Evolutionary conservation across 2,797 vertebrate genomes (phyloP).

Genomic region (Cottoperca gobio): DNA sequence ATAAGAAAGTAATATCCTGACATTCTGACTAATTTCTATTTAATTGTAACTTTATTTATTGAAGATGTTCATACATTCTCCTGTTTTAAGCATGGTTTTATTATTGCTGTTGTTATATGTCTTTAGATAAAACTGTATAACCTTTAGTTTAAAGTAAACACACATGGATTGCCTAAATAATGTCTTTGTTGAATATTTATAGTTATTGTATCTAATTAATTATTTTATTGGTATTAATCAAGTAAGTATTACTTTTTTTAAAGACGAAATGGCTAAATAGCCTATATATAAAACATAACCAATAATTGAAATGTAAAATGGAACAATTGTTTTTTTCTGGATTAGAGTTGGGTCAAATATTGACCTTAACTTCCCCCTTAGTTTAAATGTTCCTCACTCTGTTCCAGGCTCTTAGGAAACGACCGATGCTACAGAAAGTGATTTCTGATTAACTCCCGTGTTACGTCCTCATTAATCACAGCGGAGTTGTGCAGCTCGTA

Average conservation of each 20-base stretch:
- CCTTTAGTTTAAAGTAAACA: background rate
- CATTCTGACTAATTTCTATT: background rate
- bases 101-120: background rate
- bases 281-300: background rate
- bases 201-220: background rate
- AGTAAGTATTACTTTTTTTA: no score
- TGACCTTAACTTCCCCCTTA: background rate
- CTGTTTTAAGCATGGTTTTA: background rate
- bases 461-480: conserved; percentile 79
- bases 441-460: conserved; percentile 67
- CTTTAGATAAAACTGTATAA: background rate
- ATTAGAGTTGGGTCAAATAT: background rate
- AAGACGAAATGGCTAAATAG: no score
- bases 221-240: no score
- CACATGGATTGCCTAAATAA: background rate
- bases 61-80: background rate
- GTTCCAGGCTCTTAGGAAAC: background rate
- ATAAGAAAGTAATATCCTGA: background rate
- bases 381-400: rapidly evolving
- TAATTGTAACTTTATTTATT: background rate
- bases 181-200: background rate
- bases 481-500: conserved; percentile 53
- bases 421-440: conserved; percentile 2
- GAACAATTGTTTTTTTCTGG: background rate
- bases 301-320: background rate